These are phyloP conservation scores for Oxystoma pomonae DNA, from an alignment of 2,888 invertebrate genomes.

Conservation along the genomic window DNA sequence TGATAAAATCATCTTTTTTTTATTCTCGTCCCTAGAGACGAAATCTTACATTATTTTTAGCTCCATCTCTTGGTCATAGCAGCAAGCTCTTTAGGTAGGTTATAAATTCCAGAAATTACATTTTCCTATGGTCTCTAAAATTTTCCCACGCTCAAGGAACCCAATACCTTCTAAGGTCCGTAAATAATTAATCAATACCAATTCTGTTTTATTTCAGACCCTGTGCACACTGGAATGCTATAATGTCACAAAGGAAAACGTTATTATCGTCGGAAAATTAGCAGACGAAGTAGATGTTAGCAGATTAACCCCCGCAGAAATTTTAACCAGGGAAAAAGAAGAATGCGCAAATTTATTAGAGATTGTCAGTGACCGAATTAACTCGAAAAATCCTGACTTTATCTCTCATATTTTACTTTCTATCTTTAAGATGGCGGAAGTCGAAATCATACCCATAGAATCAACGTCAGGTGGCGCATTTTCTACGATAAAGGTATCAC, in stretches of 20 bases:
- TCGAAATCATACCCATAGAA: slow-evolving; percentile 79
- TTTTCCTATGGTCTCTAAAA: too few relatives aligned
- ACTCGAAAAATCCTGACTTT: slow-evolving; percentile 78
- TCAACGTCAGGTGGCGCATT: too few relatives aligned
- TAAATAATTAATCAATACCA: too few relatives aligned
- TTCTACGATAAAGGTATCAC: too few relatives aligned
- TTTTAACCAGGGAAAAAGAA: slow-evolving; percentile 72
- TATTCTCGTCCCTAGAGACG: too few relatives aligned
- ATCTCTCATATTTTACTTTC: slow-evolving; percentile 83
- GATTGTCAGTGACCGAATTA: slow-evolving; percentile 78
- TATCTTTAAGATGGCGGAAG: slow-evolving; percentile 90
- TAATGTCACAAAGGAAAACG: slow-evolving; percentile 83
- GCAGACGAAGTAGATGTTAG: slow-evolving; percentile 61
- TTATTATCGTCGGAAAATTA: slow-evolving; percentile 78
- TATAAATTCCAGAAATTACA: too few relatives aligned
- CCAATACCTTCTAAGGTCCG: too few relatives aligned
- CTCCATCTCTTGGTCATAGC: too few relatives aligned
- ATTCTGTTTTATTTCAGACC: slow-evolving; percentile 57
- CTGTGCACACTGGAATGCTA: slow-evolving; percentile 79
- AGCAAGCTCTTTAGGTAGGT: too few relatives aligned
- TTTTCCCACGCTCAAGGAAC: too few relatives aligned
- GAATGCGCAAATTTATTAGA: slow-evolving; percentile 80
- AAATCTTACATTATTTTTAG: too few relatives aligned
- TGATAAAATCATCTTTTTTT: too few relatives aligned
- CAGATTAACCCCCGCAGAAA: slow-evolving; percentile 60